These are phyloP conservation scores for Lepidostoma basale DNA, from an alignment of 1,140 invertebrate genomes.

Conservation along the genomic window DNA sequence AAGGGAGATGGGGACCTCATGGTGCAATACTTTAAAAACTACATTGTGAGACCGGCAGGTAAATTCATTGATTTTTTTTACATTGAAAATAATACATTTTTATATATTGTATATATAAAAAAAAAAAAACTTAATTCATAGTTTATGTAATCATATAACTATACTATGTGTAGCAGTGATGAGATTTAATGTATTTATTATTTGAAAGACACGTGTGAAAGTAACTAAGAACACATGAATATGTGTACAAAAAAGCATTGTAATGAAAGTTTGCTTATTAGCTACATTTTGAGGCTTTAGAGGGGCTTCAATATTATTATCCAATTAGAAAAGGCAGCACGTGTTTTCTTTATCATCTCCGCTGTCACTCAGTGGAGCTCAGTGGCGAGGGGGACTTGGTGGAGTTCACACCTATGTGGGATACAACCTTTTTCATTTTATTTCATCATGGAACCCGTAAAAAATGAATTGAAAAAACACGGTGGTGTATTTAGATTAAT, in stretches of 20 bases:
- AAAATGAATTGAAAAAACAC: slow-evolving; percentile 48
- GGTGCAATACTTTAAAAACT: slow-evolving; percentile 81
- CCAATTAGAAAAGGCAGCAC: background rate
- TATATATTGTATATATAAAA: too few relatives aligned
- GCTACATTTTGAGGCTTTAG: background rate
- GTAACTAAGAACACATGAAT: background rate
- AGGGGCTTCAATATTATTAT: slow-evolving; percentile 16
- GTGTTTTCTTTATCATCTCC: background rate
- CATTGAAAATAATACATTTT: too few relatives aligned
- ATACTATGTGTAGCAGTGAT: too few relatives aligned
- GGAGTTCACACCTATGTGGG: too few relatives aligned
- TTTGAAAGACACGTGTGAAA: too few relatives aligned
- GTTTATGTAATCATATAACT: too few relatives aligned
- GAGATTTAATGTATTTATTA: too few relatives aligned
- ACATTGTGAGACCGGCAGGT: slow-evolving; percentile 72
- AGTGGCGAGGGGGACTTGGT: background rate
- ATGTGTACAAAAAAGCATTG: background rate
- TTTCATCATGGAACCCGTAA: slow-evolving; percentile 46
- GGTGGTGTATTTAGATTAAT: slow-evolving; percentile 48
- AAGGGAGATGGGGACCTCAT: slow-evolving; percentile 76
- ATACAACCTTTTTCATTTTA: background rate
- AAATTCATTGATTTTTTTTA: too few relatives aligned
- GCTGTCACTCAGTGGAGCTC: background rate
- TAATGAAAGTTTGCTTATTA: background rate
- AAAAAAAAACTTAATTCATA: too few relatives aligned